phyloP scores from a whole-genome alignment of 2,888 invertebrate species.

The Melieria picta region DNA sequence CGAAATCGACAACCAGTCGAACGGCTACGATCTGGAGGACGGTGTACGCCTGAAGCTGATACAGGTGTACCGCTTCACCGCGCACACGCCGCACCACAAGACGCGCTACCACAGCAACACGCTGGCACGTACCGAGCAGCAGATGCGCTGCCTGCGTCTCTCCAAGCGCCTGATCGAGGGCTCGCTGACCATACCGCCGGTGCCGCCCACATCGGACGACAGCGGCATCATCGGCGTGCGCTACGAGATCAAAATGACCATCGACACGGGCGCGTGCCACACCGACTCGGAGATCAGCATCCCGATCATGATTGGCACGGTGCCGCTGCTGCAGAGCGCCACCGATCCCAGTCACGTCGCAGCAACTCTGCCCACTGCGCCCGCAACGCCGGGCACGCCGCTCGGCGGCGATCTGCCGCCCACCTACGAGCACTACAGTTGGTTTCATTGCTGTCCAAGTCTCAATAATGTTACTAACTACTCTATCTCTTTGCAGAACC shows the following conservation, averaged over 20 bases:
- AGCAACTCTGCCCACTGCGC: conserved; percentile 35
- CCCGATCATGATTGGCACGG: conserved; percentile 49
- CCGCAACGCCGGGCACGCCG: conserved; percentile 32
- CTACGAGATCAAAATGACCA: conserved; percentile 40
- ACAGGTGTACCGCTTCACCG: conserved; percentile 44
- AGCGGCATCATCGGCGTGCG: conserved; percentile 40
- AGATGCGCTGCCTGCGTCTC: conserved; percentile 36
- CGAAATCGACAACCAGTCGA: conserved; percentile 48
- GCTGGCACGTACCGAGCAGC: conserved; percentile 17
- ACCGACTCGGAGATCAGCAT: conserved; percentile 33
- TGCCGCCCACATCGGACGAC: conserved; percentile 38
- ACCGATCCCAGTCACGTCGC: conserved; percentile 39
- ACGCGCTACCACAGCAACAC: conserved; percentile 31
- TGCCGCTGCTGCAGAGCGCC: conserved; percentile 47
- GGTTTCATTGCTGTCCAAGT: conserved; percentile 9
- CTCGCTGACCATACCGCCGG: conserved; percentile 40
- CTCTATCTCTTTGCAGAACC: conserved; percentile 42
- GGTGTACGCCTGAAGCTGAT: conserved; percentile 40
- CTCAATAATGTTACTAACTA: background rate
- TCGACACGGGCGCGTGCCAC: conserved; percentile 38
- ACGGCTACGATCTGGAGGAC: conserved; percentile 42
- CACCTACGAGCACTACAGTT: conserved; percentile 47
- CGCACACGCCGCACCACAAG: conserved; percentile 44
- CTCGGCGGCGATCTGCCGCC: conserved; percentile 43
- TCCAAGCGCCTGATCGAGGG: conserved; percentile 43